Percentiles rank a stretch among this genome's conserved stretches.
Evolutionary conservation across 2,113 vertebrate genomes (phyloP).

Genomic region (Fulmarus glacialis): DNA sequence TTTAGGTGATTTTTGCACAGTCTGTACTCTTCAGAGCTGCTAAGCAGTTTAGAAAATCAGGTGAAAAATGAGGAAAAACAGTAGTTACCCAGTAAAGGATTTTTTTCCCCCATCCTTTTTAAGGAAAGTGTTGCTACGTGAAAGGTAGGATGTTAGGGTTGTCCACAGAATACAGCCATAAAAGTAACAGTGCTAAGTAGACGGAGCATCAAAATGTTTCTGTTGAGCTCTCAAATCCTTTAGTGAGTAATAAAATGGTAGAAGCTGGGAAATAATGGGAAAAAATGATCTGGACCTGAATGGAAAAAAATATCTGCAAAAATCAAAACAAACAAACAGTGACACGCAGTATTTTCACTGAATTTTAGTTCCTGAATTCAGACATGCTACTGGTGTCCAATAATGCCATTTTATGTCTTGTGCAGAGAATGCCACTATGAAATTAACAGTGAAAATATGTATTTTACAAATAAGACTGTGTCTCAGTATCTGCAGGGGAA

Average conservation of each 20-base stretch:
- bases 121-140: not conserved
- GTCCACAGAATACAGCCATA: not conserved
- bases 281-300: not conserved
- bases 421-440: not conserved
- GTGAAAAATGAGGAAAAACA: not conserved
- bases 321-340: not conserved
- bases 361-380: not conserved
- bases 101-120: not conserved
- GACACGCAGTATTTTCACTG: not conserved
- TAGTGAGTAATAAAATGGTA: not conserved
- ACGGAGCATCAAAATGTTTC: not conserved
- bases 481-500: not conserved
- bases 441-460: not conserved
- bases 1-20: not conserved
- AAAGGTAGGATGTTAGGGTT: not conserved
- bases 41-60: not conserved
- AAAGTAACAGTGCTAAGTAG: not conserved
- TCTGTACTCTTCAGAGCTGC: not conserved
- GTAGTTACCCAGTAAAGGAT: not conserved
- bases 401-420: not conserved
- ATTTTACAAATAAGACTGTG: not conserved
- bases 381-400: not conserved
- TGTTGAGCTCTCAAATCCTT: not conserved
- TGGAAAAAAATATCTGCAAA: not conserved
- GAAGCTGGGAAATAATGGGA: not conserved